phyloP scores from a whole-genome alignment of 2,888 invertebrate genomes.

The Cylindroiulus punctatus region DNA sequence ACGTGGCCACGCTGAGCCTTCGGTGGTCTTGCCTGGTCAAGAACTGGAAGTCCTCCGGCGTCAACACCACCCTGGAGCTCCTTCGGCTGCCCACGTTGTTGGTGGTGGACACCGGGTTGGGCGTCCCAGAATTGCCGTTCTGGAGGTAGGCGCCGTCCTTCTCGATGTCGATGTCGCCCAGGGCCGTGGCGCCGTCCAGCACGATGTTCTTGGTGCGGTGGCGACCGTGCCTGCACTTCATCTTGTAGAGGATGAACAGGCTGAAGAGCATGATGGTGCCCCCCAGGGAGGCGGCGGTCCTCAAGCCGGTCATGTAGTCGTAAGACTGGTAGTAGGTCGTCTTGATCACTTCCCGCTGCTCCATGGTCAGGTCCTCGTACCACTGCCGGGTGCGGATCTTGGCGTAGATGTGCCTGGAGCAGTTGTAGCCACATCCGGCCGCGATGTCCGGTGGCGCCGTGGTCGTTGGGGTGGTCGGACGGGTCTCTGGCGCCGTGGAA shows the following conservation, averaged over 20 bases:
- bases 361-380: slow-evolving; percentile 52
- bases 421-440: slow-evolving; percentile 48
- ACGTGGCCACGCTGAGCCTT: neutral
- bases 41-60: slow-evolving; percentile 47
- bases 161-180: slow-evolving; percentile 47
- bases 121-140: neutral
- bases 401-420: slow-evolving; percentile 51
- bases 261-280: slow-evolving; percentile 93
- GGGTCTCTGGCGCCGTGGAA: neutral
- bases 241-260: slow-evolving; percentile 89
- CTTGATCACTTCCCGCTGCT: slow-evolving; percentile 56
- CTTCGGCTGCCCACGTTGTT: slow-evolving; percentile 44
- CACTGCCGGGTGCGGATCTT: slow-evolving; percentile 16
- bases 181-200: neutral
- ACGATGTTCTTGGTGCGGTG: slow-evolving; percentile 17
- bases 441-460: neutral
- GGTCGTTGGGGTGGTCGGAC: neutral
- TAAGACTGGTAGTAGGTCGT: slow-evolving; percentile 82
- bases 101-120: neutral
- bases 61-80: slow-evolving; percentile 34
- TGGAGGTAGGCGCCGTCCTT: slow-evolving; percentile 1
- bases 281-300: slow-evolving; percentile 90
- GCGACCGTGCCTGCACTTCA: slow-evolving; percentile 69
- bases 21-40: neutral
- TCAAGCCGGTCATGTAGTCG: slow-evolving; percentile 92